Conservation (phyloP, 2,888 invertebrate species). For the Acleris laterana region DNA sequence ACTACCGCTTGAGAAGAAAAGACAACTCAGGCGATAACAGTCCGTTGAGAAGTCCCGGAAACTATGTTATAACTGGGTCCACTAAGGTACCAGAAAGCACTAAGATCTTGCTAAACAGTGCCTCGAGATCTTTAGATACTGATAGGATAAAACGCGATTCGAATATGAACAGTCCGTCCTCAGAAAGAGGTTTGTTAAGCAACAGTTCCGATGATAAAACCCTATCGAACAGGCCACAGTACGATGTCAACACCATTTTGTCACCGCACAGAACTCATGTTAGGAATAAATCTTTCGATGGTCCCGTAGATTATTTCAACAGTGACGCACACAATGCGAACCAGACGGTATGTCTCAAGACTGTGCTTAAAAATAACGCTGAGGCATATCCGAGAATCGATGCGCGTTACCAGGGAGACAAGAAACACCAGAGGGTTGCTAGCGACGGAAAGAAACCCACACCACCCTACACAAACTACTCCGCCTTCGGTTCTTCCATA, state of each 20-base stretch:
- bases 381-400: constrained; percentile 69
- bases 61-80: constrained; percentile 79
- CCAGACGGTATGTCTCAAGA: constrained; percentile 66
- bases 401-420: constrained; percentile 74
- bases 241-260: constrained; percentile 67
- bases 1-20: constrained; percentile 73
- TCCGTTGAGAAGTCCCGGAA: constrained; percentile 75
- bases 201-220: constrained; percentile 80
- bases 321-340: constrained; percentile 72
- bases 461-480: constrained; percentile 47
- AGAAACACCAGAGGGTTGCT: constrained; percentile 61
- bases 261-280: constrained; percentile 80
- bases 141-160: constrained; percentile 61
- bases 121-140: constrained; percentile 72
- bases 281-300: constrained; percentile 82
- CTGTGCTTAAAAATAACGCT: constrained; percentile 75
- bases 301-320: constrained; percentile 65
- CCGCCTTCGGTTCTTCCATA: constrained; percentile 76
- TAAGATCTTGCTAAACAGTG: constrained; percentile 65
- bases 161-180: constrained; percentile 77
- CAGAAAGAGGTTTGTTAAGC: constrained; percentile 64
- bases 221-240: constrained; percentile 68
- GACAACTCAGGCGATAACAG: constrained; percentile 71
- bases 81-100: constrained; percentile 65
- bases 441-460: constrained; percentile 62